A percentile compares a stretch with the other conserved stretches of the same genome.
Evolutionary conservation across 2,797 vertebrate genomes (phyloP).

Genomic region (Eptatretus atami): DNA sequence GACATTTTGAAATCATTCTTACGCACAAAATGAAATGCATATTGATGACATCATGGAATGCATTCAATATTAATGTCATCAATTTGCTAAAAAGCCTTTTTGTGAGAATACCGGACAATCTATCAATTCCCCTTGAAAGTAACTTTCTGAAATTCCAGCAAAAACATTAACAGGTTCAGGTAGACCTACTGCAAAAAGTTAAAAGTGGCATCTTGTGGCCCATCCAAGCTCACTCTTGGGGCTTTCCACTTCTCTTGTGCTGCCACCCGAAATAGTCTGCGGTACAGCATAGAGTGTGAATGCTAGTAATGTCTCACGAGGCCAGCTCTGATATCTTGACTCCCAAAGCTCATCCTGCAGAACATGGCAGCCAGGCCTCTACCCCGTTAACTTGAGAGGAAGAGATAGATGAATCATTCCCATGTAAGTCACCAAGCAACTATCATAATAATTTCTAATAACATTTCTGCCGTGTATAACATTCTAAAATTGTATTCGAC

Average conservation of each 20-base stretch:
- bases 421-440: too few species aligned
- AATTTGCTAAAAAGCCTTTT: too few species aligned
- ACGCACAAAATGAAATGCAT: too few species aligned
- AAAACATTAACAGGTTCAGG: not conserved
- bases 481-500: not conserved
- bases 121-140: too few species aligned
- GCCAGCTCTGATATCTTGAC: conserved; percentile 63
- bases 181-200: conserved; percentile 47
- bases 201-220: conserved; percentile 60
- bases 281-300: conserved; percentile 54
- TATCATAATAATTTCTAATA: too few species aligned
- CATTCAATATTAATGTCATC: too few species aligned
- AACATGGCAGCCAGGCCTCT: not conserved
- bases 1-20: too few species aligned
- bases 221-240: conserved; percentile 53
- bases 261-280: conserved; percentile 42
- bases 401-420: not conserved
- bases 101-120: too few species aligned
- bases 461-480: not conserved
- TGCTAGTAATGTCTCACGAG: conserved; percentile 52
- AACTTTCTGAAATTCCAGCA: too few species aligned
- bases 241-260: conserved; percentile 86
- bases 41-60: too few species aligned
- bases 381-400: too few species aligned
- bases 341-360: conserved; percentile 63